These are phyloP conservation scores for Anas flavirostris DNA, from an alignment of 2,797 vertebrate species.

Conservation along the genomic window DNA sequence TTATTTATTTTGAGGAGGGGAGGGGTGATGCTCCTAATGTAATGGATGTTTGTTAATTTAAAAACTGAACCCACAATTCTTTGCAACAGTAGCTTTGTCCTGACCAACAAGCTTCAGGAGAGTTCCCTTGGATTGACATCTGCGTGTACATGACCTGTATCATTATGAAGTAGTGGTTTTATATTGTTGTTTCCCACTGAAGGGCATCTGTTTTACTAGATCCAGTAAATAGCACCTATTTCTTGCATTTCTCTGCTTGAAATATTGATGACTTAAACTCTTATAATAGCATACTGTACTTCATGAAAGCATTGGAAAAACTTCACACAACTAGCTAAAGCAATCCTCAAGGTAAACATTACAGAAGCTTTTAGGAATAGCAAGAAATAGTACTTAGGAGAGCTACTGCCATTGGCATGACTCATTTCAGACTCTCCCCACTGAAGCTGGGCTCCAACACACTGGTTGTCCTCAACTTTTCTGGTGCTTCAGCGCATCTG, in stretches of 20 bases:
- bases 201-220: not conserved
- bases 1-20: not conserved
- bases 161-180: not conserved
- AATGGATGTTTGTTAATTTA: not conserved
- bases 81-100: not conserved
- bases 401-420: not conserved
- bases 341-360: not conserved
- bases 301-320: conserved; percentile 18
- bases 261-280: conserved; percentile 37
- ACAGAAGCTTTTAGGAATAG: not conserved
- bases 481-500: not conserved
- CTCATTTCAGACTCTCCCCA: not conserved
- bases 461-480: not conserved
- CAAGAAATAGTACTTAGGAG: not conserved
- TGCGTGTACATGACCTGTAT: not conserved
- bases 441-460: not conserved
- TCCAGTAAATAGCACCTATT: conserved; percentile 6
- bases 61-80: not conserved
- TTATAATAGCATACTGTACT: not conserved
- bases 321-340: not conserved
- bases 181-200: not conserved
- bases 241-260: conserved; percentile 4
- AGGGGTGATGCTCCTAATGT: not conserved
- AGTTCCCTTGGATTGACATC: not conserved
- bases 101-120: not conserved